A percentile compares a stretch with the other conserved stretches of the same genome.
Evolutionary conservation across 2,797 vertebrate genomes (phyloP).

Genomic region (Gymnopithys bicolor): DNA sequence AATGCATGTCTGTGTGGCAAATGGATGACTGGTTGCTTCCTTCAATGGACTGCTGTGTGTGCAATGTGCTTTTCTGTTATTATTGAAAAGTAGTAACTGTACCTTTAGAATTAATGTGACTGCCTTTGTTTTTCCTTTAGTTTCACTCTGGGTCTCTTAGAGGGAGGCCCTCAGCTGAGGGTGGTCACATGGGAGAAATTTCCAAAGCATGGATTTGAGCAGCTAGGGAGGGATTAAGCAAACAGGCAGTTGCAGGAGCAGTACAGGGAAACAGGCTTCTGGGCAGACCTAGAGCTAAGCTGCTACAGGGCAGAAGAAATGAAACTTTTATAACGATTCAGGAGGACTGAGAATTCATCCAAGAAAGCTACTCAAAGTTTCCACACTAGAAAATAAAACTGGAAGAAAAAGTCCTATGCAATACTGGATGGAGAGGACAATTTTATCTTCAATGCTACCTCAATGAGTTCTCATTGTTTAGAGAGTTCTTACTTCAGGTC

Average conservation of each 20-base stretch:
- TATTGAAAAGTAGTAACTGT: not conserved
- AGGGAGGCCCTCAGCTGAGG: not conserved
- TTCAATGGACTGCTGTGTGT: not conserved
- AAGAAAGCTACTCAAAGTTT: not conserved
- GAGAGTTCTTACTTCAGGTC: not conserved
- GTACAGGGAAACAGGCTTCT: not conserved
- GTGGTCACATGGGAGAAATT: not conserved
- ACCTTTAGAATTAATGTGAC: not conserved
- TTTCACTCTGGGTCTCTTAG: not conserved
- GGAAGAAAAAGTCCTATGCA: not conserved
- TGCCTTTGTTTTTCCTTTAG: not conserved
- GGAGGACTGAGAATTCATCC: not conserved
- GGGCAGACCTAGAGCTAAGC: not conserved
- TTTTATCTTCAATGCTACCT: not conserved
- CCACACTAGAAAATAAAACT: not conserved
- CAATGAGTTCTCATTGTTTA: not conserved
- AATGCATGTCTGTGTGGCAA: not conserved
- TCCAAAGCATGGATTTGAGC: rapidly evolving
- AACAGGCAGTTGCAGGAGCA: not conserved
- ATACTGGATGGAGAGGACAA: not conserved
- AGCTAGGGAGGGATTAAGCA: not conserved
- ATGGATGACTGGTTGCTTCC: not conserved
- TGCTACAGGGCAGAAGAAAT: not conserved
- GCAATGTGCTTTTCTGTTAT: not conserved
- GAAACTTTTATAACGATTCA: not conserved